Evolutionary conservation across 2,113 vertebrate genomes (phyloP), one percentile per base, ranked within the genome.

Genomic region (Uria lomvia): DNA sequence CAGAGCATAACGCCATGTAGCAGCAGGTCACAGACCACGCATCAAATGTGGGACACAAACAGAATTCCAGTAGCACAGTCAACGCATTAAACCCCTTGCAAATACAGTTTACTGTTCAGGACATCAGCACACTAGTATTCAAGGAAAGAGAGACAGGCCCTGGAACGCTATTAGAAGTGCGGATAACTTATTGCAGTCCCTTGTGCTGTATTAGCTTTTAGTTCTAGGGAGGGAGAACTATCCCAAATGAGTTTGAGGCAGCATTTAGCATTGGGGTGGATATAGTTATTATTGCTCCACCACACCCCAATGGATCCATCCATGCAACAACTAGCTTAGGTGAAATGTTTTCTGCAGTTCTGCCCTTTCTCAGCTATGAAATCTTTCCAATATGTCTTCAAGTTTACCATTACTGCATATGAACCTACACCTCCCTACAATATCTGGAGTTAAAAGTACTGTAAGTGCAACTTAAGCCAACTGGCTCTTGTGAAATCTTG

Each of bases 401-500:
- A 30, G 32, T 78, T 94, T 68, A 67, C 49, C 22, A 21, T 87
- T 60, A 84, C 66, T 38, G 82, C 73, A 82, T 43, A 71, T 7
- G 1, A 76, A 80, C 78, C 73, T 59, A 82, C 55, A 85, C 90
- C 77, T 92, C 93, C 91, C 92, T 70, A 83, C 62, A 42, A 75
- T 66, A 88, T 50, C 82, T 86, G 80, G 67, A 83, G 74, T 93
- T 88, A 82, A 71, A 96, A 96, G 90, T 91, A 86, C 70, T 92
- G 87, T 96, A 96, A 97, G 84, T 49, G 29, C 82, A 80, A 50
- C 26, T 82, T 38, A 42, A 92, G 96, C 80, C 88, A 96, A 66
- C 47, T 70, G 91, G 81, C 80, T 91, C 90, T 88, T 91, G 70
- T 86, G 94, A 96, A 94, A 78, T 67, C 91, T 92, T 97, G 74